These are phyloP conservation scores for Bos taurus DNA, from an alignment of 2,113 vertebrate genomes.

Conservation along the genomic window DNA sequence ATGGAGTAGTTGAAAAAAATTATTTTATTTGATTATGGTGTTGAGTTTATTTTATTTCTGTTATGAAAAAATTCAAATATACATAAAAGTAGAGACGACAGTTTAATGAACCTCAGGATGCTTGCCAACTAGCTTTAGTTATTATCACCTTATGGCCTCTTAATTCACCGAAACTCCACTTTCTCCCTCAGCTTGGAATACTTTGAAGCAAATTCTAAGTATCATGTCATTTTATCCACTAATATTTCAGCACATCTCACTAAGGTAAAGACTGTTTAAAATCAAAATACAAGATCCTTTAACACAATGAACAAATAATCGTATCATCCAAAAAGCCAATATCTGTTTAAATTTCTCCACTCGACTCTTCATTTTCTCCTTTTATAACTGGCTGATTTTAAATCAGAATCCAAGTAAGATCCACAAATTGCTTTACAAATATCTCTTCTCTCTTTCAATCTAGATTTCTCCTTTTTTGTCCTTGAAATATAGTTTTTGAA, in stretches of 20 bases:
- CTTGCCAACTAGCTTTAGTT: not conserved
- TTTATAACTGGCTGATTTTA: not conserved
- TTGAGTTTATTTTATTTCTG: not conserved
- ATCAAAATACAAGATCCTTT: not conserved
- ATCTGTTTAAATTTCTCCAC: not conserved
- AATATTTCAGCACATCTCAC: not conserved
- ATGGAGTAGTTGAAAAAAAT: not conserved
- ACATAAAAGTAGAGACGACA: not conserved
- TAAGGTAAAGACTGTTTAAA: not conserved
- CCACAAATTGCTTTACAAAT: not conserved
- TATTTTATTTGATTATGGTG: not conserved
- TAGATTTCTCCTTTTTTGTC: not conserved
- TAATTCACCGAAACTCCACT: not conserved
- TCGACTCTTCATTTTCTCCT: not conserved
- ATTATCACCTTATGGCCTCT: not conserved
- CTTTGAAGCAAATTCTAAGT: not conserved
- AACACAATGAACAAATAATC: not conserved
- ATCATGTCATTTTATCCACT: not conserved
- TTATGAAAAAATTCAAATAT: not conserved
- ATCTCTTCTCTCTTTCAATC: not conserved
- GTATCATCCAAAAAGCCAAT: not conserved
- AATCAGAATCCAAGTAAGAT: not conserved
- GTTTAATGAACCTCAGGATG: not conserved
- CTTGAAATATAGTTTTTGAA: not conserved
- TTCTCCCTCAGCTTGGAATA: not conserved